phyloP scores from a whole-genome alignment of 2,113 vertebrate genomes.

The Scartelaos histophorus region DNA sequence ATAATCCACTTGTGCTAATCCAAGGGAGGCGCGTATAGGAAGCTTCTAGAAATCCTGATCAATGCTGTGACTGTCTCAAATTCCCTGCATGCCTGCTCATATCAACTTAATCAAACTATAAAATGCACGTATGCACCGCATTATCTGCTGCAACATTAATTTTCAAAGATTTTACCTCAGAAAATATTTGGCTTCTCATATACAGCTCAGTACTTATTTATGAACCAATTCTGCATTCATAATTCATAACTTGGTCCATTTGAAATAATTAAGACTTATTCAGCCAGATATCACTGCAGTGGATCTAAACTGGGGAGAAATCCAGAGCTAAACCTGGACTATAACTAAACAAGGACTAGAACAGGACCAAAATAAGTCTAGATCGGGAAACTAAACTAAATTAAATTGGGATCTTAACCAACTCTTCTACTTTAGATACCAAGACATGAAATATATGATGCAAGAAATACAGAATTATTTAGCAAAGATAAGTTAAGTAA shows the following conservation, averaged over 20 bases:
- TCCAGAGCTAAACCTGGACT: background rate
- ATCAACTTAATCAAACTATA: background rate
- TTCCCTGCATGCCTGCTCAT: background rate
- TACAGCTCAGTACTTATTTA: no score
- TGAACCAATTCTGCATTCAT: no score
- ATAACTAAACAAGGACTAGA: background rate
- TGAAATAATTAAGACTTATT: background rate
- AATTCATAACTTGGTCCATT: background rate
- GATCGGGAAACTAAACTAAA: no score
- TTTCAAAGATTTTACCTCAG: background rate
- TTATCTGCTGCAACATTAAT: background rate
- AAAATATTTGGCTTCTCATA: no score
- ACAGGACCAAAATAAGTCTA: background rate
- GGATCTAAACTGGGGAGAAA: background rate
- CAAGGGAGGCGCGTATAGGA: slow-evolving; percentile 13
- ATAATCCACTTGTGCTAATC: slow-evolving; percentile 66
- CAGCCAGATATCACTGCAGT: background rate
- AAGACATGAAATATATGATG: no score
- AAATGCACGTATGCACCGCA: slow-evolving; percentile 5
- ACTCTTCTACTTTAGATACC: no score
- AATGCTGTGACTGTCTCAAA: slow-evolving; percentile 7
- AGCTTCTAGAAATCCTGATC: slow-evolving; percentile 12
- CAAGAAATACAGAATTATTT: no score
- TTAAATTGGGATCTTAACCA: no score
- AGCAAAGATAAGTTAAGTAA: no score